Evolutionary conservation across 2,888 invertebrate species (phyloP).

Genomic region (Chrysolina americana): DNA sequence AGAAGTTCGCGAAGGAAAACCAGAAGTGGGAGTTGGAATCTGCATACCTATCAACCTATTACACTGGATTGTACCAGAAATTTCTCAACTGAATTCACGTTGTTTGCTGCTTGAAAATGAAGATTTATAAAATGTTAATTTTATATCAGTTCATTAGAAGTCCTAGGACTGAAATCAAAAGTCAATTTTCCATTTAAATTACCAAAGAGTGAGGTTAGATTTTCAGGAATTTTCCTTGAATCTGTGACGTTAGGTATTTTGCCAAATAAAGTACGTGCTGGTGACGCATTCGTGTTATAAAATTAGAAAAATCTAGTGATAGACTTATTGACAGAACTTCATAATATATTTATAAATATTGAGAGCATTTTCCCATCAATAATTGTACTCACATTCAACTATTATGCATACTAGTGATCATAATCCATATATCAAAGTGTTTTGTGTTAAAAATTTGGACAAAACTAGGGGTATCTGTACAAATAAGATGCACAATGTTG

Average conservation of each 20-base stretch:
- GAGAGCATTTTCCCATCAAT: slow-evolving; percentile 36
- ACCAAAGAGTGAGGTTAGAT: slow-evolving; percentile 59
- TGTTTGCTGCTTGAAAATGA: slow-evolving; percentile 62
- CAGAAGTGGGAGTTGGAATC: neutral
- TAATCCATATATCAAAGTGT: slow-evolving; percentile 56
- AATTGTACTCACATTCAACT: slow-evolving; percentile 51
- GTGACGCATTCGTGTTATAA: slow-evolving; percentile 43
- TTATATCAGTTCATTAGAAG: slow-evolving; percentile 68
- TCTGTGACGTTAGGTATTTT: slow-evolving; percentile 54
- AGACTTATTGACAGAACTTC: slow-evolving; percentile 31
- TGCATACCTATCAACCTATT: slow-evolving; percentile 2
- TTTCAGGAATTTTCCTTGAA: slow-evolving; percentile 40
- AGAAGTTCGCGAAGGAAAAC: slow-evolving; percentile 10
- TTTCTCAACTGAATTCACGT: slow-evolving; percentile 25
- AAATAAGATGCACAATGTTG: slow-evolving; percentile 66
- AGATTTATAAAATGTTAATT: slow-evolving; percentile 67
- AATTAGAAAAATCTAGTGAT: slow-evolving; percentile 39
- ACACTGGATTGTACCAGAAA: slow-evolving; percentile 26
- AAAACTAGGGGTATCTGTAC: slow-evolving; percentile 65
- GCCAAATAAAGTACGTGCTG: slow-evolving; percentile 24
- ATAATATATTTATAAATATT: slow-evolving; percentile 30
- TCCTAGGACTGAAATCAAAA: slow-evolving; percentile 62
- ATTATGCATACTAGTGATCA: slow-evolving; percentile 63
- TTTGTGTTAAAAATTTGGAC: slow-evolving; percentile 59
- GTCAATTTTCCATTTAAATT: slow-evolving; percentile 51